Evolutionary conservation across 2,113 vertebrate species (phyloP), one percentile per base, ranked within the genome.

Genomic region (Syngnathus typhle): DNA sequence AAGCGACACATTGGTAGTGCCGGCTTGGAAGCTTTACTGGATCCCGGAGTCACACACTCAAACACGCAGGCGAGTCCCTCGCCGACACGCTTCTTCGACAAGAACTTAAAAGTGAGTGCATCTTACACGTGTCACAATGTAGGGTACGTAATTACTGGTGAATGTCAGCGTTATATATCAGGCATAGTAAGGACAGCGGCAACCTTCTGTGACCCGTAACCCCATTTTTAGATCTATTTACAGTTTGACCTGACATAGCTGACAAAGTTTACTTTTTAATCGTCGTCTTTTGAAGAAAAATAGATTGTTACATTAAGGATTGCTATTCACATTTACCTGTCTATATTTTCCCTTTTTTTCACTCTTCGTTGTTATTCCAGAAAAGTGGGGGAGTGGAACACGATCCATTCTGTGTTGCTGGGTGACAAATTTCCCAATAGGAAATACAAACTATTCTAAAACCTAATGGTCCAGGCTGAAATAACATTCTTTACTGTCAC

Each of bases 1-100:
- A 85, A 86, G 84, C 76, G 72, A 77, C 76, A 81, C 76, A 68
- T 81, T 86, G 78, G 75, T 75, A 74, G 78, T 65, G 79, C 72
- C 64, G 76, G 70, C 82, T 67, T 32, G 75, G 79, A 78, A 81
- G 84, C 80, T 74, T 84, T 75, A 79, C 76, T 75, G 68, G 67
- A 87, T 87, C 80, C 39, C 65, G 36, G 23, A 68, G 51, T 69
- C 27, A 27, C 56, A n/a, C 60, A 9, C 54, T 47, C 39, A 18
- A 46, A 39, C 60, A 38, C 43, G n/a, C 56, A 70, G 39, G 19
- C 21, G 38, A 61, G 51, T 36, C 13, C 38, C 69, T 43, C 11
- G 19, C 11, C 56, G 23, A 66, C 68, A 72, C 7, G 2, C 5
- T 27, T 7, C 56, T 65, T 19, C 44, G 63, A 71, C 37, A 32